phyloP scores from a whole-genome alignment of 2,113 vertebrate species.

The Ardeotis arabs region DNA sequence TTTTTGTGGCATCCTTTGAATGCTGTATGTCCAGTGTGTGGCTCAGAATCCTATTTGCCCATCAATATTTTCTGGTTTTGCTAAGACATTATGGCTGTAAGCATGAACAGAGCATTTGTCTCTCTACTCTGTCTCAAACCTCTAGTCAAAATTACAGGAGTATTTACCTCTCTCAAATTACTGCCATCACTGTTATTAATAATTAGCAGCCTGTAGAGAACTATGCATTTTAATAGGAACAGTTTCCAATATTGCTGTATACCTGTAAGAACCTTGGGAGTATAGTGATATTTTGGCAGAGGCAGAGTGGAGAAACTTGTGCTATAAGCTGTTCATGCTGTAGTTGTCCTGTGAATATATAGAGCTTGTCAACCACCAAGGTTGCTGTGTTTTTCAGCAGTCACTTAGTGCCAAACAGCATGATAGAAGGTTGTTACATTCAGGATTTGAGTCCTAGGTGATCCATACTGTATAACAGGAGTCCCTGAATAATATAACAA shows the following conservation, averaged over 20 bases:
- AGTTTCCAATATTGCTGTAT: background rate
- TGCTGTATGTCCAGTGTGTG: background rate
- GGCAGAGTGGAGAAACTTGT: background rate
- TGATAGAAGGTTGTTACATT: slow-evolving; percentile 46
- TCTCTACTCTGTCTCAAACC: background rate
- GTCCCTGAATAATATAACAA: slow-evolving; percentile 41
- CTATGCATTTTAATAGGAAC: background rate
- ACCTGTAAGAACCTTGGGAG: background rate
- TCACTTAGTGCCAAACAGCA: slow-evolving; percentile 40
- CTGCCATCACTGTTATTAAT: fast-evolving
- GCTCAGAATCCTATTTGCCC: background rate
- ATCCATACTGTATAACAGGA: slow-evolving; percentile 31
- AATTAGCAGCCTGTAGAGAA: background rate
- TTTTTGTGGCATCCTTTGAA: background rate
- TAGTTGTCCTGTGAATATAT: slow-evolving; percentile 43
- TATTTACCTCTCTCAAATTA: background rate
- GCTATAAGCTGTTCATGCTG: background rate
- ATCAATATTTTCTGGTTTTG: background rate
- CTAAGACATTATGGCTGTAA: background rate
- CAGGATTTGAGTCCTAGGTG: background rate
- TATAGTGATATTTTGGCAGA: background rate
- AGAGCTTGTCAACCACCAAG: slow-evolving; percentile 45
- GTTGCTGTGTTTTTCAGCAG: slow-evolving; percentile 58
- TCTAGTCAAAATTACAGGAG: background rate
- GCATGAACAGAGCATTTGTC: background rate